Evolutionary conservation across 2,797 vertebrate genomes (phyloP).

Genomic region (Selene dorsalis): DNA sequence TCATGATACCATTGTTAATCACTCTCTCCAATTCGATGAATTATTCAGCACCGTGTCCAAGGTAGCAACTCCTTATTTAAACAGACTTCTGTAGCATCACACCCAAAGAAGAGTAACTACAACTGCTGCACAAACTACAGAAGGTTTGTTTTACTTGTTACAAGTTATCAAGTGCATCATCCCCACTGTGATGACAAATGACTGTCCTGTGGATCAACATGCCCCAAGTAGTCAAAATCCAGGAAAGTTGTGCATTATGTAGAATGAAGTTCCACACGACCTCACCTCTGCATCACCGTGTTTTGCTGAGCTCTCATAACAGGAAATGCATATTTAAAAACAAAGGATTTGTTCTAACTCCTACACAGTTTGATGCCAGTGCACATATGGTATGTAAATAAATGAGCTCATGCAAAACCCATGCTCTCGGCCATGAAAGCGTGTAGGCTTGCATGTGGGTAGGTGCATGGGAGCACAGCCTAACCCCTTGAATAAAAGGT

Average conservation of each 20-base stretch:
- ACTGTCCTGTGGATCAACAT: slow-evolving; percentile 35
- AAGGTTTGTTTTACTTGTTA: slow-evolving; percentile 5
- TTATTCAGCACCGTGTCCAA: slow-evolving; percentile 60
- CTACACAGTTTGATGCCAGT: neutral
- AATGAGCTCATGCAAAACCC: neutral
- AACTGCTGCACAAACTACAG: slow-evolving; percentile 40
- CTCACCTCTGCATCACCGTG: neutral
- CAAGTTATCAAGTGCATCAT: slow-evolving; percentile 18
- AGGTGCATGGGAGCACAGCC: slow-evolving; percentile 10
- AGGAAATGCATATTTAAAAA: neutral
- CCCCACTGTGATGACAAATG: slow-evolving; percentile 20
- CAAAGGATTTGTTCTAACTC: neutral
- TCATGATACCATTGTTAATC: slow-evolving; percentile 53
- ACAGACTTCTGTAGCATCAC: slow-evolving; percentile 39
- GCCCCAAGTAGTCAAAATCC: slow-evolving; percentile 22
- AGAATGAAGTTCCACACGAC: neutral
- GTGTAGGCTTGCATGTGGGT: slow-evolving; percentile 6
- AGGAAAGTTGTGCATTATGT: neutral
- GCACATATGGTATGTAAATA: slow-evolving; percentile 2
- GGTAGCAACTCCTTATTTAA: slow-evolving; percentile 50
- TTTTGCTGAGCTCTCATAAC: neutral
- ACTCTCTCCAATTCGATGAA: slow-evolving; percentile 47
- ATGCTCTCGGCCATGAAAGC: neutral
- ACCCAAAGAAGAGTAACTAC: slow-evolving; percentile 29
- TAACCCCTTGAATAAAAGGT: slow-evolving; percentile 32